phyloP scores from a whole-genome alignment of 2,797 vertebrate species.

The Poecile montanus region DNA sequence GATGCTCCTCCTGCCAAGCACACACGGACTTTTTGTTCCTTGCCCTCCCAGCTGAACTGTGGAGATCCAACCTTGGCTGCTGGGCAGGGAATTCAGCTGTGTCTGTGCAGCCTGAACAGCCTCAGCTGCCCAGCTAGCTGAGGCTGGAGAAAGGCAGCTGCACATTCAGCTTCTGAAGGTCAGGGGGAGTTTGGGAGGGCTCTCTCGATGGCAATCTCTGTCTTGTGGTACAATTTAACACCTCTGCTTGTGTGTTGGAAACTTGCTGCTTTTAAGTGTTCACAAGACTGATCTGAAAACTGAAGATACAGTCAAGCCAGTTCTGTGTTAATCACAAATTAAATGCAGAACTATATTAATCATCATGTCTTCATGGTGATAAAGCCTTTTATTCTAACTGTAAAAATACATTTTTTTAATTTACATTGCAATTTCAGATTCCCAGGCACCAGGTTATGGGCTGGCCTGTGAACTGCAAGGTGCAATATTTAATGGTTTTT shows the following conservation, averaged over 20 bases:
- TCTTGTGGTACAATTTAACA: neutral
- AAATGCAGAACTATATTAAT: neutral
- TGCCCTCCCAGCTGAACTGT: neutral
- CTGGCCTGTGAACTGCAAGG: neutral
- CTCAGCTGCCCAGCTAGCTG: neutral
- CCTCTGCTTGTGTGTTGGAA: neutral
- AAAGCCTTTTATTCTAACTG: neutral
- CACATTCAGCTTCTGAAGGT: neutral
- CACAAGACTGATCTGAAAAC: neutral
- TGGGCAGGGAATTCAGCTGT: neutral
- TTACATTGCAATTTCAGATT: neutral
- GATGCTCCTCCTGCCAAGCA: neutral
- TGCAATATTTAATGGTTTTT: neutral
- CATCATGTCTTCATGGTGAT: neutral
- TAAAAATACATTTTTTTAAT: neutral
- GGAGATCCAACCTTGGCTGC: neutral
- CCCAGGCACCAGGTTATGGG: neutral
- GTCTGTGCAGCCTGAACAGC: neutral
- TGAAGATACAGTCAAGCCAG: accelerated
- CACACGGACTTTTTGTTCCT: neutral
- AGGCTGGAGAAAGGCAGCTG: neutral
- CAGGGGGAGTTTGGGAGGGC: neutral
- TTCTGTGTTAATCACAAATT: neutral
- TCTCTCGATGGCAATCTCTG: neutral
- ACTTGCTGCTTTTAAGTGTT: neutral